Conservation (phyloP, 2,888 invertebrate species). For the Limnephilus auricula region DNA sequence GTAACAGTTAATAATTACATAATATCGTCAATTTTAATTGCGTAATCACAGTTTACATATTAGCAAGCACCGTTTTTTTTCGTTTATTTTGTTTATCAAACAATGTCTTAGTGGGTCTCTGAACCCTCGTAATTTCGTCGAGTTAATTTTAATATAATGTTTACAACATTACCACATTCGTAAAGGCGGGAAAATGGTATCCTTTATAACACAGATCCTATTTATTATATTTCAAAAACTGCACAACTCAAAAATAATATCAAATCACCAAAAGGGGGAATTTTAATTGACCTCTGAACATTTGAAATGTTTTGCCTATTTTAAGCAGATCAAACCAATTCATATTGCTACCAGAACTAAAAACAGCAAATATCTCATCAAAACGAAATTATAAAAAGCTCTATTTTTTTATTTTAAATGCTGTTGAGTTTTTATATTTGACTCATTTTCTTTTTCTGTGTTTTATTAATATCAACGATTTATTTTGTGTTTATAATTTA, state of each 20-base stretch:
- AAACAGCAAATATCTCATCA: not conserved
- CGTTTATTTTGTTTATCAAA: constrained; percentile 50
- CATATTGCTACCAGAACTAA: not conserved
- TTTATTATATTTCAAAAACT: not conserved
- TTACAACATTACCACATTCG: not conserved
- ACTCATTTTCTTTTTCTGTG: not conserved
- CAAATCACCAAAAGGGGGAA: not conserved
- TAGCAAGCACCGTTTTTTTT: constrained; percentile 63
- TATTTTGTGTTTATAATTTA: not conserved
- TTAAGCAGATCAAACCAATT: not conserved
- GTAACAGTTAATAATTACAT: constrained; percentile 29
- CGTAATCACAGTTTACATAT: constrained; percentile 61
- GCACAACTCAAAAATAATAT: not conserved
- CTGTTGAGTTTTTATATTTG: not conserved
- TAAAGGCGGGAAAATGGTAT: not conserved
- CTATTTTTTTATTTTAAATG: too few relatives aligned
- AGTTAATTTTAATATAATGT: constrained; percentile 3
- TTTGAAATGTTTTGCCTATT: not conserved
- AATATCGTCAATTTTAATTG: constrained; percentile 46
- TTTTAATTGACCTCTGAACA: not conserved
- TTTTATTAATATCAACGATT: not conserved
- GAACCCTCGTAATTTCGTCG: not conserved
- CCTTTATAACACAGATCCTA: not conserved
- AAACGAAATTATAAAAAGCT: too few relatives aligned
- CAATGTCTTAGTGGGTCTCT: constrained; percentile 28